Base-by-base conservation (phyloP, 1,140 invertebrate species). In the Caenorhabditis tropicalis region DNA sequence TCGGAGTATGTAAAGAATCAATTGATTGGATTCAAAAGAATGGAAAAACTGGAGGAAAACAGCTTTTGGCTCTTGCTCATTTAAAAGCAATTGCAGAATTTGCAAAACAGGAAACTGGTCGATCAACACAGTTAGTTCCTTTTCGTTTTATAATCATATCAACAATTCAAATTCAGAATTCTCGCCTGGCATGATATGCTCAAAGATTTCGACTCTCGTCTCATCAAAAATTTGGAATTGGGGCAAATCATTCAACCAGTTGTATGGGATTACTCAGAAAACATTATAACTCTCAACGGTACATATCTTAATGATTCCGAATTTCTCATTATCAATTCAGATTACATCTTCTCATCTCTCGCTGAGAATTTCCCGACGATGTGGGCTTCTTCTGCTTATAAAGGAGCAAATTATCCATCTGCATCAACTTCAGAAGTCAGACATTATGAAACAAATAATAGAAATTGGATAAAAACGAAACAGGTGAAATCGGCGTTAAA, bases 101-200 rank as follows among this genome's bases (percentile, higher is more conserved):
- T 48, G 81, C 81, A 3, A 85, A 84, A 70, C 33, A 79, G 19
- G n/a, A 79, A 58, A 58, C 31, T 21, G 65, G 51, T 9, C 9
- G 7, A 12, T 21, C 43, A 24, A 31, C 51, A 16, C 49, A 56
- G 81, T 85, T 3, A n/a, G 56, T 60, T 82, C 31, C 2, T 56
- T 29, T 19, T n/a, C n/a, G n/a, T n/a, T 56, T 82, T 82, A 3
- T 27, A 53, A 27, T 19, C 81, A 43, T 19, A 19, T 74, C 15
- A 24, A 29, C 15, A 49, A 79, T 5, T 74, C 36, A 81, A 53
- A n/a, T 74, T 43, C 31, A 85, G 82, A 79, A 58, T 86, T 16
- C 79, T 86, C 16, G 83, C 83, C 0, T 86, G 85, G 85, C 82
- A 86, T 29, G 85, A 86, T 86, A 86, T 86, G 85, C 43, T 86